Evolutionary conservation across 2,797 vertebrate species (phyloP), one percentile per base, ranked within the genome.

Genomic region (Phrynocephalus guinanensis): DNA sequence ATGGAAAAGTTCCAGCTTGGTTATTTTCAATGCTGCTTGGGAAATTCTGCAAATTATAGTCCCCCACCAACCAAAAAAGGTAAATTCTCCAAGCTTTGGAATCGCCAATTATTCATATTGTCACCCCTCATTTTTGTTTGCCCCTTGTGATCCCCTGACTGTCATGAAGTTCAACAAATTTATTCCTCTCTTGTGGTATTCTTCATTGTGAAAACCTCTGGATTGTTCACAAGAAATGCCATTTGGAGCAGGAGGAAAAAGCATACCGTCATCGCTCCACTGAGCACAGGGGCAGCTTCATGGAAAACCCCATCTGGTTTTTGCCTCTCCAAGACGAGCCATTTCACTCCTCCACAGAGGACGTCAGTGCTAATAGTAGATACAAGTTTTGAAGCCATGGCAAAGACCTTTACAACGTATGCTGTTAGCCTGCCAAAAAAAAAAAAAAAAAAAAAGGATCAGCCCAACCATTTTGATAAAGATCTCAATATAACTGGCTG

Each of bases 331-430:
- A 97, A 91, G 89, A 98, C 97, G 50, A 99, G 94, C 97, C 96
- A 99, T 79, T 97, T 97, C 26, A 98, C 70, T 0, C 97, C 97
- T 0, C 95, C 96, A 1, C 98, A 99, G 79, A 98, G 67, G 28
- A 96, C 90, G 0, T 94, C 0, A 0, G 30, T 87, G 0, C 96
- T 30, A 1, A 98, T 92, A 56, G 86, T 79, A 2, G 26, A 1
- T 38, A 95, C 92, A 88, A 98, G 76, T 16, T 73, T 93, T 78
- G 52, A 30, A 0, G 98, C 96, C 96, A 98, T 94, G 84, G 97
- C 26, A 16, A 99, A 98, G 87, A 99, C 97, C 93, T 98, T 99
- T 73, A 95, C 94, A 70, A 98, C 98, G 0, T 98, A 99, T 3
- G 98, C 98, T 0, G 98, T 99, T 92, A 99, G 38, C 98, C 98